Conservation (phyloP, 2,113 vertebrate genomes). For the Phyllopteryx taeniolatus region DNA sequence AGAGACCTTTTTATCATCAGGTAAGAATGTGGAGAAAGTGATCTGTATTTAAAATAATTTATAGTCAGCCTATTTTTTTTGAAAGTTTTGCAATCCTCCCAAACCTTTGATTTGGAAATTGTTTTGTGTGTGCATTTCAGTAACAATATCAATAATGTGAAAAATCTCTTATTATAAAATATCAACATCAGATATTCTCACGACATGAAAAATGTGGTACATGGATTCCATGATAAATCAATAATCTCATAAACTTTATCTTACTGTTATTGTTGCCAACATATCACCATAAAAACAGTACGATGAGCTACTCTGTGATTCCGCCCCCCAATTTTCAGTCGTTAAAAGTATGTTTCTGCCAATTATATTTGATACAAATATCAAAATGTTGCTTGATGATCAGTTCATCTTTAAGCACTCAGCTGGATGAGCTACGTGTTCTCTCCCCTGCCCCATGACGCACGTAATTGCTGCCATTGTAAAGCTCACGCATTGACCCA, state of each 20-base stretch:
- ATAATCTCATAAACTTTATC: no score
- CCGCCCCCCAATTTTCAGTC: neutral
- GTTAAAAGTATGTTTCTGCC: neutral
- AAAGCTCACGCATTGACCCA: conserved; percentile 29
- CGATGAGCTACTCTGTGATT: neutral
- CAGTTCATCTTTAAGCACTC: neutral
- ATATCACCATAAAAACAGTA: neutral
- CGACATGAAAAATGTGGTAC: no score
- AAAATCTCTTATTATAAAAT: neutral
- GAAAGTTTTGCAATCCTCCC: conserved; percentile 27
- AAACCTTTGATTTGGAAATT: conserved; percentile 38
- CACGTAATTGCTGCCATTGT: conserved; percentile 35
- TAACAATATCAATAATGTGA: neutral
- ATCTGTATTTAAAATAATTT: conserved; percentile 45
- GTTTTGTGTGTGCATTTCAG: conserved; percentile 1
- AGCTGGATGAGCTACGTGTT: neutral
- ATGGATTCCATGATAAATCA: no score
- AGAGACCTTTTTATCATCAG: conserved; percentile 25
- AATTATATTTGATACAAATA: neutral
- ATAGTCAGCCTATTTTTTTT: conserved; percentile 24
- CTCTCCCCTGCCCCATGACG: neutral
- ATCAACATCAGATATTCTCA: no score
- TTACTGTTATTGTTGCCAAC: neutral
- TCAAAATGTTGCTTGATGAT: neutral
- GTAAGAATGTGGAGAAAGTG: conserved; percentile 19